phyloP scores from a whole-genome alignment of 2,113 vertebrate genomes.

The Sturnira hondurensis region DNA sequence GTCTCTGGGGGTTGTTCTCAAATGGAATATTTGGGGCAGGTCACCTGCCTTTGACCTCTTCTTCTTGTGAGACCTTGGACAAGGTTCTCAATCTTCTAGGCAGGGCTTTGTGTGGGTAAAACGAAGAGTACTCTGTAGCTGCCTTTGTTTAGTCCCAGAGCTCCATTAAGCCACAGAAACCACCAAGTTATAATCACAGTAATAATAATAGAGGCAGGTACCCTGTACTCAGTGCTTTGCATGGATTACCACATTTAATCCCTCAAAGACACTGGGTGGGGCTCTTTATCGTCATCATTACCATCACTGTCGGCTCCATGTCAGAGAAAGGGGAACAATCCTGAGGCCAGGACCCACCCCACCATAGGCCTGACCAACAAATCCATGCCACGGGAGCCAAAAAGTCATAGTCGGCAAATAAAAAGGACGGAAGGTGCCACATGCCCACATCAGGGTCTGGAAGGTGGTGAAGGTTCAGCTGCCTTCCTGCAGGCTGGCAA shows the following conservation, averaged over 20 bases:
- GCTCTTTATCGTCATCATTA: background rate
- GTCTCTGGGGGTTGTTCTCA: background rate
- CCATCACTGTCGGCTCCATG: too few species aligned
- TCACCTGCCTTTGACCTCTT: background rate
- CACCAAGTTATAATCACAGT: background rate
- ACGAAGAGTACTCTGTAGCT: background rate
- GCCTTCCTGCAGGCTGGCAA: too few species aligned
- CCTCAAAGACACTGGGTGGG: background rate
- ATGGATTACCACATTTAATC: background rate
- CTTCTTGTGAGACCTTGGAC: background rate
- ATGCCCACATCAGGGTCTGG: too few species aligned
- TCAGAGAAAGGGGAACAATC: background rate
- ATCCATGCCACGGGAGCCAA: too few species aligned
- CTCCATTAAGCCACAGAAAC: background rate
- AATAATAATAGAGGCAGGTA: background rate
- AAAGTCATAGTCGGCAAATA: too few species aligned
- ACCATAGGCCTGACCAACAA: too few species aligned
- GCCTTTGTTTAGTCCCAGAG: background rate
- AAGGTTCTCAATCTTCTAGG: background rate
- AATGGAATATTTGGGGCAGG: background rate
- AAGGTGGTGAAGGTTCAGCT: too few species aligned
- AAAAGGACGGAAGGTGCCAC: too few species aligned
- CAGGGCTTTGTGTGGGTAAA: background rate
- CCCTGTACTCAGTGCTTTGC: fast-evolving
- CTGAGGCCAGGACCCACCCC: too few species aligned